Evolutionary conservation across 2,113 vertebrate genomes (phyloP).

Genomic region (Rallus limicola): DNA sequence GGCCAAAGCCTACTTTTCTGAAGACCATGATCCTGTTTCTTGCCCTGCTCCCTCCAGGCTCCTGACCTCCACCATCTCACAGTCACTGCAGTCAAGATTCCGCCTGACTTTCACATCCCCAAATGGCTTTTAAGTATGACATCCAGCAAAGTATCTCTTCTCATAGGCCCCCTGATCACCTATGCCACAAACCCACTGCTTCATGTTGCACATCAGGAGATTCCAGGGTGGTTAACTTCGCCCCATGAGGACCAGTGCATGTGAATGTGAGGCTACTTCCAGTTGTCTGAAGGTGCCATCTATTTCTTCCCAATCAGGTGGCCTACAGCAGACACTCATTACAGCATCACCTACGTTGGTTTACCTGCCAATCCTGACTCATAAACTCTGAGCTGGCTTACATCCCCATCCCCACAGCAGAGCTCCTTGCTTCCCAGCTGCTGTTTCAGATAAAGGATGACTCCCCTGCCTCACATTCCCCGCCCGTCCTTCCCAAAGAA

Average conservation of each 20-base stretch:
- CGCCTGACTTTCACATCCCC: neutral
- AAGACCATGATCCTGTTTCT: neutral
- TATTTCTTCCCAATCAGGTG: neutral
- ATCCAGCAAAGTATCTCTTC: neutral
- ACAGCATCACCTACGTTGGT: neutral
- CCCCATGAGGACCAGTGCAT: neutral
- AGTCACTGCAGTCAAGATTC: neutral
- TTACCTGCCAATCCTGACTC: neutral
- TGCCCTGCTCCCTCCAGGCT: neutral
- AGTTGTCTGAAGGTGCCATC: neutral
- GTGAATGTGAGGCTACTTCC: neutral
- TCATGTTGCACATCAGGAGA: neutral
- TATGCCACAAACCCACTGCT: neutral
- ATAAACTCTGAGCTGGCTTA: neutral
- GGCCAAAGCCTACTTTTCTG: neutral
- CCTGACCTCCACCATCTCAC: neutral
- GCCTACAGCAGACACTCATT: neutral
- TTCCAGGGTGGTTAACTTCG: neutral
- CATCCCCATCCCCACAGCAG: neutral
- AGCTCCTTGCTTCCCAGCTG: neutral
- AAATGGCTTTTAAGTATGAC: neutral
- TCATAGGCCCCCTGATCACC: fast-evolving
- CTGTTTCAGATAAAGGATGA: neutral
- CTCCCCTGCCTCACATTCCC: neutral
- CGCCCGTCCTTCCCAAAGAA: neutral